Evolutionary conservation across 2,888 invertebrate species (phyloP), one percentile per base, ranked within the genome.

Genomic region (Theodoxus fluviatilis): DNA sequence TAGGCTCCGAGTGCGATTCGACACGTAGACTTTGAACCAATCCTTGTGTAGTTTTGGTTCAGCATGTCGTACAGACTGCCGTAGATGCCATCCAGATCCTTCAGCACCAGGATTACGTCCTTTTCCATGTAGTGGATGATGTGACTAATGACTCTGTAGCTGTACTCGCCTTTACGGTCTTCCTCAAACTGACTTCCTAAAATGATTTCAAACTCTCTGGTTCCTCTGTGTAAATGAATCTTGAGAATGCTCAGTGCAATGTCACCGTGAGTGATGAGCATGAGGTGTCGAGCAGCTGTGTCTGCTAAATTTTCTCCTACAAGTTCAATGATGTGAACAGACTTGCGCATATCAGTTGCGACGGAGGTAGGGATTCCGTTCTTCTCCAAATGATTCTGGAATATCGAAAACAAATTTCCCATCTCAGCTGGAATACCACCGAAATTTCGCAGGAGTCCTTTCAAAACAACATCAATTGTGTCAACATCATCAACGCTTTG

Each of bases 51-150:
- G 59, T 74, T 74, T 49, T 75, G 75, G 64, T 75, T 75, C 1
- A 75, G 69, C 74, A 75, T 69, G 47, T 78, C 78, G 72, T 78
- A 78, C 9, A 78, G 57, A 64, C 76, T 77, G 35, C 76, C 77
- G 57, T 78, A 75, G 22, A 75, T 68, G 38, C 38, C 52, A 22
- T 75, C 75, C 38, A 73, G 70, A 52, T 69, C 73, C 43, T 72
- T 72, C 35, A 73, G 38, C 22, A 71, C 57, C 2, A 74, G 68
- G 3, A 69, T 49, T 12, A 52, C 61, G 25, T 73, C 74, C 55
- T 67, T 47, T 64, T 74, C 74, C 73, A 74, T 74, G 37, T 70
- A 74, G 1, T 68, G 43, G 18, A 73, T 74, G 18, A 74, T 73
- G 31, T 37, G 65, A 47, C 67, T 73, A 4, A 74, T 57, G 1